A percentile compares a stretch with the other conserved stretches of the same genome.
phyloP scores from a whole-genome alignment of 2,113 vertebrate genomes.

The Nibea albiflora region DNA sequence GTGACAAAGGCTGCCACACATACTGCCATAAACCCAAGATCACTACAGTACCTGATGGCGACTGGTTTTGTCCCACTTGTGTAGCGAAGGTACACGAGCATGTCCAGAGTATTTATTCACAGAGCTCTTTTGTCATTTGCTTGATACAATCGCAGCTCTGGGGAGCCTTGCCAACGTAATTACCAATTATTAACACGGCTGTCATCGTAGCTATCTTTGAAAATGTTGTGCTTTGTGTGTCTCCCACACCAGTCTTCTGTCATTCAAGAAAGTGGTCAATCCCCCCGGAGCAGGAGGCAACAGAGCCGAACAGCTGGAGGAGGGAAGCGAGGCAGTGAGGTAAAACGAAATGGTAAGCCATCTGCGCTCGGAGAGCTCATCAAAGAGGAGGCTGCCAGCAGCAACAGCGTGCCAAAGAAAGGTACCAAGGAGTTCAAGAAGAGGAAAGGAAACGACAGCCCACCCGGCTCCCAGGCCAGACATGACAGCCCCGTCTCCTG shows the following conservation, averaged over 20 bases:
- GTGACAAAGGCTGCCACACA: conserved; percentile 97
- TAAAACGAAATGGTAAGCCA: conserved; percentile 89
- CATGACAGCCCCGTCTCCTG: conserved; percentile 84
- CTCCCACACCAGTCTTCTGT: conserved; percentile 59
- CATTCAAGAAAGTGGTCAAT: conserved; percentile 91
- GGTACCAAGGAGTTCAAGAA: conserved; percentile 88
- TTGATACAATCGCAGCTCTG: background rate
- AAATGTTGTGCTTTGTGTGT: conserved; percentile 24
- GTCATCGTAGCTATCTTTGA: background rate
- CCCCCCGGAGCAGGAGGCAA: conserved; percentile 85
- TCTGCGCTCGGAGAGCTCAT: conserved; percentile 84
- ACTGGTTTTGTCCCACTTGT: conserved; percentile 97
- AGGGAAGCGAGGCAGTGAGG: conserved; percentile 87
- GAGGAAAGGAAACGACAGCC: conserved; percentile 89
- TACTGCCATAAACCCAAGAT: conserved; percentile 97
- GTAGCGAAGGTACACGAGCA: conserved; percentile 90
- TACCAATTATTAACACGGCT: background rate
- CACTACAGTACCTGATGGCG: conserved; percentile 93
- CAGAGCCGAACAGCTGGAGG: conserved; percentile 82
- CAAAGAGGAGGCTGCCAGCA: conserved; percentile 87
- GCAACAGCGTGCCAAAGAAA: conserved; percentile 88
- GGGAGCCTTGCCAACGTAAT: background rate
- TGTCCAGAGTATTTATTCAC: background rate
- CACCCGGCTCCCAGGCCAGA: conserved; percentile 82
- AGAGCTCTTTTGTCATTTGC: background rate